Percentiles rank a stretch among this genome's conserved stretches.
phyloP scores from a whole-genome alignment of 2,113 vertebrate genomes.

The Chroicocephalus ridibundus region DNA sequence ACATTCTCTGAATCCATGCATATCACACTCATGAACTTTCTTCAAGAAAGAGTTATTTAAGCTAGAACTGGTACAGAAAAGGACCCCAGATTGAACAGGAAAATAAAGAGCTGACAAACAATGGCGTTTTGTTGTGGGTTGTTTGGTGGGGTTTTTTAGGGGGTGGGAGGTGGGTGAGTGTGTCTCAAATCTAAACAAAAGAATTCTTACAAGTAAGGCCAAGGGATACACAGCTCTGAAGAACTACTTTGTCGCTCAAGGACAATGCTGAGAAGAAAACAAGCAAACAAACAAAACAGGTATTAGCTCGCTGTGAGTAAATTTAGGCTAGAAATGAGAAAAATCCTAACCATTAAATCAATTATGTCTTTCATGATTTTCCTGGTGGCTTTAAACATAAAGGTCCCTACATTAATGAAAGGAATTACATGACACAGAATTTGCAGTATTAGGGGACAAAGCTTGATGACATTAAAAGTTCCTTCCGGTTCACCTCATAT shows the following conservation, averaged over 20 bases:
- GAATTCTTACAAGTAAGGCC: not conserved
- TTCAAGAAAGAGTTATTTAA: not conserved
- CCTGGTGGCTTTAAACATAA: not conserved
- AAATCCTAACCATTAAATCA: not conserved
- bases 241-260: not conserved
- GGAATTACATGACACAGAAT: not conserved
- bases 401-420: not conserved
- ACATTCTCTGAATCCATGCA: not conserved
- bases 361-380: not conserved
- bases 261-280: not conserved
- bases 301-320: not conserved
- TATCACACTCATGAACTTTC: not conserved
- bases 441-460: not conserved
- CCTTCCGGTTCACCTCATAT: not conserved
- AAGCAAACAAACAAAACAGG: not conserved
- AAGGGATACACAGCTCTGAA: not conserved
- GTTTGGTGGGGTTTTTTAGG: fast-evolving
- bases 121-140: fast-evolving
- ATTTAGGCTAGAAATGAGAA: not conserved
- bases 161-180: fast-evolving
- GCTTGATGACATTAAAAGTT: not conserved
- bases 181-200: not conserved
- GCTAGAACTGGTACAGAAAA: not conserved
- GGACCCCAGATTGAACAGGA: not conserved
- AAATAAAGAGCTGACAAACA: not conserved